A percentile compares a stretch with the other conserved stretches of the same genome.
Conservation (phyloP, 1,140 invertebrate genomes). For the Spodoptera litura region DNA sequence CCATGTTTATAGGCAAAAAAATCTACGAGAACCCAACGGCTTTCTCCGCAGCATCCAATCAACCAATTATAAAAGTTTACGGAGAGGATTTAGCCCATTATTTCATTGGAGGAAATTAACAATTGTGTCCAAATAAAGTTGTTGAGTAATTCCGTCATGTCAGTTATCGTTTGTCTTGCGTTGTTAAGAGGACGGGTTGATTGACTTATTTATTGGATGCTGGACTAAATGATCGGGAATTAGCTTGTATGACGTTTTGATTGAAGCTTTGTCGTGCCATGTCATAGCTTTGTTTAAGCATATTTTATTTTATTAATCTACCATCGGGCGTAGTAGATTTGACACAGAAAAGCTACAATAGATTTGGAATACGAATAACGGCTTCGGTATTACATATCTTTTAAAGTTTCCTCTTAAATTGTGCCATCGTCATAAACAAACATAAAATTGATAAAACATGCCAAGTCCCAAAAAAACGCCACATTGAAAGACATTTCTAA, state of each 20-base stretch:
- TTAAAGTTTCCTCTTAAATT: too few relatives aligned
- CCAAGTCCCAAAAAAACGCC: too few relatives aligned
- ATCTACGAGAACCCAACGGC: slow-evolving; percentile 26
- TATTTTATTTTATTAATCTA: too few relatives aligned
- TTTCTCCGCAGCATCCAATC: slow-evolving; percentile 63
- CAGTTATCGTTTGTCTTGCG: slow-evolving; percentile 76
- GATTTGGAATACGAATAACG: too few relatives aligned
- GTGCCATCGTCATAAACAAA: too few relatives aligned
- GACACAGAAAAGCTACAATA: too few relatives aligned
- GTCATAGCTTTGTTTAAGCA: slow-evolving; percentile 12
- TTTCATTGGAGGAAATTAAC: slow-evolving; percentile 80
- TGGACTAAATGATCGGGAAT: slow-evolving; percentile 45
- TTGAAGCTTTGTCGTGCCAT: slow-evolving; percentile 15
- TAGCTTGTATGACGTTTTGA: slow-evolving; percentile 35
- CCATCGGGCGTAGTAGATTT: neutral
- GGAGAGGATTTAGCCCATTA: slow-evolving; percentile 78
- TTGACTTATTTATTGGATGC: slow-evolving; percentile 53
- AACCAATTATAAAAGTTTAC: slow-evolving; percentile 78
- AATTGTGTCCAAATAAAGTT: slow-evolving; percentile 79
- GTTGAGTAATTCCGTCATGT: slow-evolving; percentile 77
- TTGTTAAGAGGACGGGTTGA: slow-evolving; percentile 49
- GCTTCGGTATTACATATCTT: too few relatives aligned
- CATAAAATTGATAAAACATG: too few relatives aligned
- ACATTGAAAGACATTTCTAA: neutral
- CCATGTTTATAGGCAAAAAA: slow-evolving; percentile 42